A percentile compares a stretch with the other conserved stretches of the same genome.
Evolutionary conservation across 2,113 vertebrate genomes (phyloP).

Genomic region (Festucalex cinctus): DNA sequence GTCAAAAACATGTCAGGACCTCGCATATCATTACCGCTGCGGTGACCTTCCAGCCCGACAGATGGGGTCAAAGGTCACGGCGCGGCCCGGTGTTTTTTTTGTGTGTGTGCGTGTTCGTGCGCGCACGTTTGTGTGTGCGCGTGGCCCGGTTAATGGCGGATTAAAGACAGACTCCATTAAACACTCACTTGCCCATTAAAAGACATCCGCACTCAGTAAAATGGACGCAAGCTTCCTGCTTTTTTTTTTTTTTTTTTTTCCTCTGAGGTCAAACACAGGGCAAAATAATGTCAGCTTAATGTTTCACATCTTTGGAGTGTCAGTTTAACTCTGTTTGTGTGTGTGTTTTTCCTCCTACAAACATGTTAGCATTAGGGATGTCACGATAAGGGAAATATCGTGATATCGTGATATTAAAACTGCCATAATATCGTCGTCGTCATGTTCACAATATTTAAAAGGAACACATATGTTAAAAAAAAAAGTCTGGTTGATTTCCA

Average conservation of each 20-base stretch:
- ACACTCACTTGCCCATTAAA: constrained; percentile 42
- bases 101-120: constrained; percentile 1
- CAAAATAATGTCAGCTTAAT: neutral
- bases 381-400: too few relatives aligned
- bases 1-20: neutral
- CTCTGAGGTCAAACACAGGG: constrained; percentile 1
- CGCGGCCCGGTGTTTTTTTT: constrained; percentile 13
- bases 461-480: too few relatives aligned
- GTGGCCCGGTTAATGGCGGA: constrained; percentile 44
- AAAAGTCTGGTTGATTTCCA: too few relatives aligned
- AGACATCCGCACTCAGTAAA: too few relatives aligned
- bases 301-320: neutral
- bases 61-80: constrained; percentile 17
- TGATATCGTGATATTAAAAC: too few relatives aligned
- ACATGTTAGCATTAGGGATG: too few relatives aligned
- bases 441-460: too few relatives aligned
- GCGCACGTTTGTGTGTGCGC: neutral
- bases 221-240: too few relatives aligned
- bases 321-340: neutral
- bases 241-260: too few relatives aligned
- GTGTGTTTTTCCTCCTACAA: neutral
- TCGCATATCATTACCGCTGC: neutral
- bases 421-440: too few relatives aligned
- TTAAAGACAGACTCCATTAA: constrained; percentile 52
- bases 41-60: neutral